These are phyloP conservation scores for Tenebrosternarchus preto DNA, from an alignment of 2,113 vertebrate species.

Conservation along the genomic window DNA sequence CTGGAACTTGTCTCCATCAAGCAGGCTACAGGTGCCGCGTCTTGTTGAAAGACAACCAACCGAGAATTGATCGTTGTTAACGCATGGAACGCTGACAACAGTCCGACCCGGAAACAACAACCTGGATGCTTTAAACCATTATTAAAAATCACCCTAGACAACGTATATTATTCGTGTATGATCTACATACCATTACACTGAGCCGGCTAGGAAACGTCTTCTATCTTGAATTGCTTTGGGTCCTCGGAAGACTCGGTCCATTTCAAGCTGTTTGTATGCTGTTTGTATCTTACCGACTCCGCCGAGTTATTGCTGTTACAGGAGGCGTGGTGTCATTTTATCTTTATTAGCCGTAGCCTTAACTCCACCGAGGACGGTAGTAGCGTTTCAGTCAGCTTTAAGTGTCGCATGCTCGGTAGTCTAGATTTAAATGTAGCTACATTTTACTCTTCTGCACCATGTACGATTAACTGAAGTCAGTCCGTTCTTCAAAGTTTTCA, in stretches of 20 bases:
- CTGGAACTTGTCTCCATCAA: neutral
- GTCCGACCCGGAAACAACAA: neutral
- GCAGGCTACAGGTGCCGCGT: constrained; percentile 23
- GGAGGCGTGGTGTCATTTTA: neutral
- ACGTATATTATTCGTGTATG: neutral
- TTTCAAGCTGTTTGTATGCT: neutral
- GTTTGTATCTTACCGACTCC: too few relatives aligned
- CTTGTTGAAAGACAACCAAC: neutral
- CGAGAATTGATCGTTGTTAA: neutral
- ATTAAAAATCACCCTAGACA: neutral
- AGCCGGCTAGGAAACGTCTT: neutral
- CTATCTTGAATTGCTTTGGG: neutral
- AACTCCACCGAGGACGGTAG: neutral
- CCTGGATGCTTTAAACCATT: neutral
- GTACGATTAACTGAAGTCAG: too few relatives aligned
- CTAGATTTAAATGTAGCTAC: too few relatives aligned
- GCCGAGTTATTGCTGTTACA: neutral
- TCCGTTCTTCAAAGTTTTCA: too few relatives aligned
- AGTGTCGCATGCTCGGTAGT: too few relatives aligned
- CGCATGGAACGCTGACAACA: too few relatives aligned
- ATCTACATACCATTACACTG: neutral
- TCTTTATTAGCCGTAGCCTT: neutral
- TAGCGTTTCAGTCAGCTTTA: neutral
- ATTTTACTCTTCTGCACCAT: too few relatives aligned
- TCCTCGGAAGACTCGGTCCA: neutral